A percentile compares a stretch with the other conserved stretches of the same genome.
Conservation (phyloP, 2,888 invertebrate species). For the Cryptocheilus praepositus region DNA sequence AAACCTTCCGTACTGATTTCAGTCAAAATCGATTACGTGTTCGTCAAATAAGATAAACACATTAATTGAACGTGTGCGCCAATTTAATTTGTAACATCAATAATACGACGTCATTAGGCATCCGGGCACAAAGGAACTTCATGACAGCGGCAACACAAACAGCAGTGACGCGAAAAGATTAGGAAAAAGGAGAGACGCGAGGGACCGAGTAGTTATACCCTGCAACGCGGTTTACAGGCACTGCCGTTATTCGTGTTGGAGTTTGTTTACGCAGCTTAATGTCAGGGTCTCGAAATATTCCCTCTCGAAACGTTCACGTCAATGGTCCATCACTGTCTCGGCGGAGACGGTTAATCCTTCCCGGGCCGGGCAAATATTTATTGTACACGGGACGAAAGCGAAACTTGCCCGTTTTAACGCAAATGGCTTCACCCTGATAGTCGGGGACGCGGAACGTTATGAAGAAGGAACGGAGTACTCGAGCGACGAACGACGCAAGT, state of each 20-base stretch:
- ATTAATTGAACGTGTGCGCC: too few species aligned
- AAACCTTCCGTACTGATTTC: too few species aligned
- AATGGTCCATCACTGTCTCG: not conserved
- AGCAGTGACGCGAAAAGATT: too few species aligned
- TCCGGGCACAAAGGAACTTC: too few species aligned
- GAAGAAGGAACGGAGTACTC: not conserved
- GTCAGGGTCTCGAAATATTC: not conserved
- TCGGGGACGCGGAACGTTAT: too few species aligned
- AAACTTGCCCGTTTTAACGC: conserved; percentile 6
- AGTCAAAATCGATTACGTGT: too few species aligned
- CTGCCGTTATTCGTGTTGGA: conserved; percentile 3
- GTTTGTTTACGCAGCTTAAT: conserved; percentile 8
- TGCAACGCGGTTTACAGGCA: conserved; percentile 8
- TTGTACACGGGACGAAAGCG: not conserved
- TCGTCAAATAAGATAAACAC: too few species aligned
- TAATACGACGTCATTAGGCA: too few species aligned
- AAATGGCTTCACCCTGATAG: not conserved
- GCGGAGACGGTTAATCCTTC: not conserved
- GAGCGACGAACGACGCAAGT: not conserved
- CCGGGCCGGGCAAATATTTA: conserved; percentile 6
- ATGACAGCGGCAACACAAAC: too few species aligned
- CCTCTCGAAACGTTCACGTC: not conserved
- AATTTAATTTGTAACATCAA: too few species aligned
- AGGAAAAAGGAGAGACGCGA: not conserved
- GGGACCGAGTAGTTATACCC: conserved; percentile 18